phyloP scores from a whole-genome alignment of 2,888 invertebrate genomes.

The Brachyptera putata region DNA sequence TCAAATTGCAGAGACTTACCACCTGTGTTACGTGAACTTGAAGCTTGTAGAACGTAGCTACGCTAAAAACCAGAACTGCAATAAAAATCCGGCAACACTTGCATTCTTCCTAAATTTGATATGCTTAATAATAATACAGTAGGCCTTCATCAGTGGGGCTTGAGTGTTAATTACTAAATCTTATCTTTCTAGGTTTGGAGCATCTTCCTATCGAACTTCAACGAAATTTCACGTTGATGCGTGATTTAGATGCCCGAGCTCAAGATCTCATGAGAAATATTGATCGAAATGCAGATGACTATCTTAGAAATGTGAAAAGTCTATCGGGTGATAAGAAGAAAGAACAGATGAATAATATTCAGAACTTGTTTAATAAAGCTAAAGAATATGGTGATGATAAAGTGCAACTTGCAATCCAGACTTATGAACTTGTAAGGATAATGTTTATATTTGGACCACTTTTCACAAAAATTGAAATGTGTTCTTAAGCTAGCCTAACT shows the following conservation, averaged over 20 bases:
- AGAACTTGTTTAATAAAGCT: constrained; percentile 86
- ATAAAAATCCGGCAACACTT: too few species aligned
- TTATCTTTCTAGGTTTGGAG: constrained; percentile 75
- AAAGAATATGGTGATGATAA: constrained; percentile 97
- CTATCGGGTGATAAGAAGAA: constrained; percentile 74
- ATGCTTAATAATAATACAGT: too few species aligned
- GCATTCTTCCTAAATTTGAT: too few species aligned
- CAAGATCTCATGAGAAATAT: constrained; percentile 79
- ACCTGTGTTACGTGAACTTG: too few species aligned
- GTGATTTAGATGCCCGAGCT: constrained; percentile 89
- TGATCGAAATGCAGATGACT: constrained; percentile 79
- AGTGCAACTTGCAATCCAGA: constrained; percentile 95
- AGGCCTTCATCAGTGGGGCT: too few species aligned
- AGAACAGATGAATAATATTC: constrained; percentile 78
- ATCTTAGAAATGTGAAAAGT: constrained; percentile 66
- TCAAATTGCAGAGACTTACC: too few species aligned
- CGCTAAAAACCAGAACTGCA: too few species aligned
- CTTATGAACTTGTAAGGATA: constrained; percentile 75
- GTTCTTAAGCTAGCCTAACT: too few species aligned
- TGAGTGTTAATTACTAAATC: too few species aligned
- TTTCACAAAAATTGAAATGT: too few species aligned
- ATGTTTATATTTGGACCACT: too few species aligned
- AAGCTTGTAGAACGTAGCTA: too few species aligned
- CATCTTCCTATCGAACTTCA: constrained; percentile 92
- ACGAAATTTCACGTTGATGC: constrained; percentile 92